These are phyloP conservation scores for Podotricha telesiphe DNA, from an alignment of 2,888 invertebrate species.

Conservation along the genomic window DNA sequence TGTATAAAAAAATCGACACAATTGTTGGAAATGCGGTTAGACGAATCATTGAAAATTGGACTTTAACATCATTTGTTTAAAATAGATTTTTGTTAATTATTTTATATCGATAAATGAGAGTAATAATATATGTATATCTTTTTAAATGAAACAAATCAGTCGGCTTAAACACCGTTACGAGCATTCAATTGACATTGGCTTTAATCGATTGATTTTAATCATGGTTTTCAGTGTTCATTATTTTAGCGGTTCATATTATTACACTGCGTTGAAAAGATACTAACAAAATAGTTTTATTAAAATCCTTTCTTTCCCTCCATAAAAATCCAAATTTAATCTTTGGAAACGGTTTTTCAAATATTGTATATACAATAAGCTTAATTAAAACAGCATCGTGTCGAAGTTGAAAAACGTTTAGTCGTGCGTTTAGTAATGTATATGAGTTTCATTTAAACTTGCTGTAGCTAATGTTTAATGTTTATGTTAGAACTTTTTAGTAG, in stretches of 20 bases:
- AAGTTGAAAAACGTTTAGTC: no score
- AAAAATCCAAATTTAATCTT: no score
- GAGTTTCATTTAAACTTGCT: no score
- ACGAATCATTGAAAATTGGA: neutral
- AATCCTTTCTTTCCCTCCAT: no score
- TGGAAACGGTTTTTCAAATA: no score
- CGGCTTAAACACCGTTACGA: neutral
- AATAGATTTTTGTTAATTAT: neutral
- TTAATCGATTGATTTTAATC: neutral
- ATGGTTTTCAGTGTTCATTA: slow-evolving; percentile 8
- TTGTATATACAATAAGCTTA: no score
- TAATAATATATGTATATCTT: slow-evolving; percentile 13
- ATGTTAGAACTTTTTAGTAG: no score
- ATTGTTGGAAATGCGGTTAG: neutral
- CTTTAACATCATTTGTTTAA: neutral
- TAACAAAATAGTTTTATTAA: no score
- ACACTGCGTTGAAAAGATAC: no score
- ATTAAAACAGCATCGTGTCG: no score
- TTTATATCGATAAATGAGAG: neutral
- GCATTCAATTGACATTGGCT: neutral
- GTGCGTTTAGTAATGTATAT: no score
- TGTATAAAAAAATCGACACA: neutral
- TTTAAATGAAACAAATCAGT: slow-evolving; percentile 20
- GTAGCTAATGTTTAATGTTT: no score
- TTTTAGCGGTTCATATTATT: neutral